Evolutionary conservation across 1,140 invertebrate species (phyloP).

Genomic region (Tribolium madens): DNA sequence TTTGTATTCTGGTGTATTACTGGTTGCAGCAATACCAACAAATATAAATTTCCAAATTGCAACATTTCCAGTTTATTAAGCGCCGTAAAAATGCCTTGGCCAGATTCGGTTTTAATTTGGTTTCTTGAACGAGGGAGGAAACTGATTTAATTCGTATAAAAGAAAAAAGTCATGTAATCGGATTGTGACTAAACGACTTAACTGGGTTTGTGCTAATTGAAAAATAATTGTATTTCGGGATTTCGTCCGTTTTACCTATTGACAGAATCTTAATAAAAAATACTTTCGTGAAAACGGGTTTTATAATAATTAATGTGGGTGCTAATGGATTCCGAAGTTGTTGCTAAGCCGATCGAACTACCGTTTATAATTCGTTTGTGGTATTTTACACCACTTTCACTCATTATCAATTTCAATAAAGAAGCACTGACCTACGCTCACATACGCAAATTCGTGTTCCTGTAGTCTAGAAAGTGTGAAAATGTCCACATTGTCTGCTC

Average conservation of each 20-base stretch:
- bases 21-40: neutral
- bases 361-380: slow-evolving; percentile 7
- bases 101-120: slow-evolving; percentile 32
- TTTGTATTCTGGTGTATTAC: slow-evolving; percentile 24
- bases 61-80: slow-evolving; percentile 5
- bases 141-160: slow-evolving; percentile 32
- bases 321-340: no score
- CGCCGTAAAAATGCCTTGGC: slow-evolving; percentile 8
- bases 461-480: neutral
- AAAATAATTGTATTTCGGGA: slow-evolving; percentile 28
- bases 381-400: slow-evolving; percentile 35
- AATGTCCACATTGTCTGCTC: neutral
- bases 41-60: neutral
- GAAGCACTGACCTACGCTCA: slow-evolving; percentile 34
- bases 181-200: slow-evolving; percentile 18
- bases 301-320: neutral
- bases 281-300: neutral
- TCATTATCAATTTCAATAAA: slow-evolving; percentile 13
- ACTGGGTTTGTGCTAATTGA: slow-evolving; percentile 33
- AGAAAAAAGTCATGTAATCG: slow-evolving; percentile 30
- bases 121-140: slow-evolving; percentile 6
- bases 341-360: slow-evolving; percentile 22
- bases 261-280: slow-evolving; percentile 1
- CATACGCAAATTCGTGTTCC: neutral
- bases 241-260: neutral